Base-by-base conservation (phyloP, 2,113 vertebrate genomes). In the Spizaetus ornatus region DNA sequence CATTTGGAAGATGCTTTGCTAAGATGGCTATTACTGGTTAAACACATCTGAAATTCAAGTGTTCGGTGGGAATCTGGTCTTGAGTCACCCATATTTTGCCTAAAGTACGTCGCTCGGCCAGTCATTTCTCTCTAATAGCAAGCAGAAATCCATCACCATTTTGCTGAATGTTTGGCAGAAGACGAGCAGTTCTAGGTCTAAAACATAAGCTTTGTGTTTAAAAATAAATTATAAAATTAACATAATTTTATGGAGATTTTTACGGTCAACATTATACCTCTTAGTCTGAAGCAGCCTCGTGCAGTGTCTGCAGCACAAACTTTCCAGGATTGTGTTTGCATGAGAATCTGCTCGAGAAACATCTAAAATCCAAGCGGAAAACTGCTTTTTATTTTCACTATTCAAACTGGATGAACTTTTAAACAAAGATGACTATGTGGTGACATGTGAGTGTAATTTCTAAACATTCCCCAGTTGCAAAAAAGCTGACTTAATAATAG, bases 41-140 rank as follows among this genome's bases (percentile, higher is more conserved):
- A 93, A 67, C 25, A n/a, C 16, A 1, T 61, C 59, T 66, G 71
- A 91, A 91, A 93, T 90, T 83, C 70, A 50, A 56, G 45, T 38
- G n/a, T 11, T 31, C 32, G 38, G 17, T 81, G 29, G 48, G 25
- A 36, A 76, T 74, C 72, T 76, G 29, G 6, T 76, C 70, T 48
- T 4, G 14, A 79, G 77, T n/a, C 8, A 1, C 62, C 21, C 0
- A 0, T 52, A 13, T 76, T 52, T 48, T 55, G 25, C 48, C 32
- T 63, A 7, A 90, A 95, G 40, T 13, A 7, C 0, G 0, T 11
- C 0, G 0, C 53, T 76, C 1, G 0, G 36, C 6, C 53, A 36
- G 34, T 40, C 12, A 3, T 63, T 84, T 58, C 53, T 89, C 38
- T 61, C 62, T 52, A 12, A 10, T 0, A 61, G 50, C 70, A 50